Evolutionary conservation across 2,888 invertebrate species (phyloP).

Genomic region (Trissoscelio sp.): DNA sequence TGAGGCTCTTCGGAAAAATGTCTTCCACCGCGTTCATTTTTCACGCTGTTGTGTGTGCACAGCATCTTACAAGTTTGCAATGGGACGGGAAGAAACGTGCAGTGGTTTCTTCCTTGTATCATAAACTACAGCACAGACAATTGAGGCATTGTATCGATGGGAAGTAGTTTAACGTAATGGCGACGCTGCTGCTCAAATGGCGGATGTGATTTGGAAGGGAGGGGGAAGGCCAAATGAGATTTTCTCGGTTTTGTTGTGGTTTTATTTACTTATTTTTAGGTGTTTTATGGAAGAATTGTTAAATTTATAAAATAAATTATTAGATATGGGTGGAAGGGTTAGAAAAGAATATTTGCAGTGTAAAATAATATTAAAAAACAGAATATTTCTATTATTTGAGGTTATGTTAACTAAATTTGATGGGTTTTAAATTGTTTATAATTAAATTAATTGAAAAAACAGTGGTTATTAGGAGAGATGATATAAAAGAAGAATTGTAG

Average conservation of each 20-base stretch:
- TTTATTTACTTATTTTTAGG: neutral
- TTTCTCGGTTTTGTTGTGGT: neutral
- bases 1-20: conserved; percentile 63
- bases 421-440: too few species aligned
- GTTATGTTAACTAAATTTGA: too few species aligned
- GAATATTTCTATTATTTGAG: too few species aligned
- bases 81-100: conserved; percentile 18
- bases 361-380: too few species aligned
- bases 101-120: conserved; percentile 42
- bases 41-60: conserved; percentile 53
- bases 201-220: conserved; percentile 23
- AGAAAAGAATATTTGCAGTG: too few species aligned
- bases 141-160: conserved; percentile 53
- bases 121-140: conserved; percentile 58
- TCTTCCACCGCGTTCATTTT: conserved; percentile 57
- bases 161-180: conserved; percentile 44
- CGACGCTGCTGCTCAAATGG: conserved; percentile 27
- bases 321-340: too few species aligned
- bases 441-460: too few species aligned
- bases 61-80: conserved; percentile 11
- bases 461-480: too few species aligned
- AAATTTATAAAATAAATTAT: too few species aligned
- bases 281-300: too few species aligned
- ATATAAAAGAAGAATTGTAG: too few species aligned
- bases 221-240: neutral